These are phyloP conservation scores for Aphidius colemani DNA, from an alignment of 2,888 invertebrate species.

Conservation along the genomic window DNA sequence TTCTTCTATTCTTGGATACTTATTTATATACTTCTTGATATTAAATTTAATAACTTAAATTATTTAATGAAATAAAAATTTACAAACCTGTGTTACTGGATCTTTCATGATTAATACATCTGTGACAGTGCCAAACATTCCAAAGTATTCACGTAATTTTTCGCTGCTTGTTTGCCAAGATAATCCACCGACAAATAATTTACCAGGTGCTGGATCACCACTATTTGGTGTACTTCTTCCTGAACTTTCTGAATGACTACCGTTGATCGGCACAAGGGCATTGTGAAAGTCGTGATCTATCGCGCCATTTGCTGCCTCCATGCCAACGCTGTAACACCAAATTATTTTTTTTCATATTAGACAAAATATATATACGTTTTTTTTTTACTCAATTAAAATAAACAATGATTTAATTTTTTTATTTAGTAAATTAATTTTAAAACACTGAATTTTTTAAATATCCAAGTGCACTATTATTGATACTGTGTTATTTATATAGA, in stretches of 20 bases:
- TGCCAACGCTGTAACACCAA: conserved; percentile 60
- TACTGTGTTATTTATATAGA: conserved; percentile 1
- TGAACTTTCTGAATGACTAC: conserved; percentile 70
- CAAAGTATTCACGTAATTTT: conserved; percentile 89
- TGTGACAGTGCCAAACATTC: conserved; percentile 88
- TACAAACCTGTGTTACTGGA: conserved; percentile 82
- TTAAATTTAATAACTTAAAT: too few species aligned
- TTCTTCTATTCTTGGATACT: neutral
- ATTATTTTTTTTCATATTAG: conserved; percentile 10
- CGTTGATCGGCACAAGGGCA: conserved; percentile 58
- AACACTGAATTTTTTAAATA: neutral
- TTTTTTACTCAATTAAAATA: conserved; percentile 1
- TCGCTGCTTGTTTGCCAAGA: conserved; percentile 94
- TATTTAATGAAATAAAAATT: neutral
- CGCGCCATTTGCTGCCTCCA: conserved; percentile 63
- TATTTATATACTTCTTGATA: neutral
- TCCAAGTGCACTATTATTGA: conserved; percentile 7
- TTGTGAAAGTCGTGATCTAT: conserved; percentile 64
- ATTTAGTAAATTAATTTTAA: neutral
- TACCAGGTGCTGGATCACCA: conserved; percentile 78
- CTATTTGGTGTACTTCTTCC: conserved; percentile 76
- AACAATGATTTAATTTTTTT: neutral
- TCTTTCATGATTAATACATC: conserved; percentile 95
- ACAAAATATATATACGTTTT: neutral
- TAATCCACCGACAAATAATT: conserved; percentile 88